Evolutionary conservation across 2,888 invertebrate species (phyloP).

Genomic region (Nipponacmea schrenckii): DNA sequence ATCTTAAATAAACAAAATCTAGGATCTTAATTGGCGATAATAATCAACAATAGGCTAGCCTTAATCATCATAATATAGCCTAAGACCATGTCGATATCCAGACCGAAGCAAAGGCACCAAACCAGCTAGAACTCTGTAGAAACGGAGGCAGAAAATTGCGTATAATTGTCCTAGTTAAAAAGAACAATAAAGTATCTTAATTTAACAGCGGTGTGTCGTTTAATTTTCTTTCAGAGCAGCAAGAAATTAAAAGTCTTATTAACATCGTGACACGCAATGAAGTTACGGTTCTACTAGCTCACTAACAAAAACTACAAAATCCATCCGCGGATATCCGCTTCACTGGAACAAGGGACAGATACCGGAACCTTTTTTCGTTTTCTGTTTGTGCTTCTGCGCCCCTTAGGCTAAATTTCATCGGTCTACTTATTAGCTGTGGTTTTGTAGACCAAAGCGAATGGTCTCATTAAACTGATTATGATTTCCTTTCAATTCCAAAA

Average conservation of each 20-base stretch:
- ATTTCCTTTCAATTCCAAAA: background rate
- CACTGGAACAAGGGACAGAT: background rate
- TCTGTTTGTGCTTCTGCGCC: background rate
- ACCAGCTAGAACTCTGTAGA: background rate
- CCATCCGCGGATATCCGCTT: constrained; percentile 5
- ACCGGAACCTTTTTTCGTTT: background rate
- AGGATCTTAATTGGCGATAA: no score
- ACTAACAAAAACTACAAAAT: background rate
- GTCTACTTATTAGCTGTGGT: background rate
- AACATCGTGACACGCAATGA: constrained; percentile 1
- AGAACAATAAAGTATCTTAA: background rate
- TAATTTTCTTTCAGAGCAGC: constrained; percentile 1
- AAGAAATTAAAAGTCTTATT: background rate
- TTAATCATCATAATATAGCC: no score
- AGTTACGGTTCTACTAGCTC: background rate
- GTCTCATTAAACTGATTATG: background rate
- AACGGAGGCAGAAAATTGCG: constrained; percentile 1
- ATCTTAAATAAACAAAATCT: no score
- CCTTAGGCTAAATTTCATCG: background rate
- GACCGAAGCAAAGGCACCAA: background rate
- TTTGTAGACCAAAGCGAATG: background rate
- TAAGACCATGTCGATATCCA: no score
- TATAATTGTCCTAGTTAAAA: constrained; percentile 1
- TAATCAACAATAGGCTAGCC: no score
- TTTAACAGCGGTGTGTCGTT: background rate